Evolutionary conservation across 2,888 invertebrate species (phyloP).

Genomic region (Xylota sylvarum): DNA sequence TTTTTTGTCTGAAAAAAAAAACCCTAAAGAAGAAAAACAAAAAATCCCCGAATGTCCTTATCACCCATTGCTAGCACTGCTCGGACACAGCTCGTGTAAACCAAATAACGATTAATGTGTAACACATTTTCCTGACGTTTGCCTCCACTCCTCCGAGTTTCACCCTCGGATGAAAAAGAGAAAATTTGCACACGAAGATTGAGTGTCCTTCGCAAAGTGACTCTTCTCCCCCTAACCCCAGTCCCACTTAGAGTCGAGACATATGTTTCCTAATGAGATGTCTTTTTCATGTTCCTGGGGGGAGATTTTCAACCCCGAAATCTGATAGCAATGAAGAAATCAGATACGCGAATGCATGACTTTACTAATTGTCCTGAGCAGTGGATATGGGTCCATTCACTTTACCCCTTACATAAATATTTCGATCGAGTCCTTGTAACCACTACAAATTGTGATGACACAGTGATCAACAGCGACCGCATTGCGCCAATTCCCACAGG

Average conservation of each 20-base stretch:
- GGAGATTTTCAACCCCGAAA: conserved; percentile 49
- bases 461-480: conserved; percentile 30
- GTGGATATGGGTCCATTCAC: conserved; percentile 16
- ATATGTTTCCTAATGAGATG: conserved; percentile 84
- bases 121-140: conserved; percentile 83
- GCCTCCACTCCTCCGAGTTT: conserved; percentile 75
- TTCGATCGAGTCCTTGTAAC: conserved; percentile 46
- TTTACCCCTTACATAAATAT: conserved; percentile 32
- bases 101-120: conserved; percentile 78
- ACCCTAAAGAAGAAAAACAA: conserved; percentile 17
- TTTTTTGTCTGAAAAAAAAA: conserved; percentile 55
- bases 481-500: conserved; percentile 59
- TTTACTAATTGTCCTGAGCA: conserved; percentile 67
- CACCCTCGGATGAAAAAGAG: conserved; percentile 39
- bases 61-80: conserved; percentile 22
- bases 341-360: conserved; percentile 62
- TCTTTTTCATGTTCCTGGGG: conserved; percentile 78
- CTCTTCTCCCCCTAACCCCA: conserved; percentile 32
- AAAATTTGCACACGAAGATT: conserved; percentile 55
- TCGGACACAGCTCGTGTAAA: conserved; percentile 63
- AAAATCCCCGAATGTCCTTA: conserved; percentile 23
- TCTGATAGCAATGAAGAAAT: conserved; percentile 60
- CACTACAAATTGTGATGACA: conserved; percentile 62
- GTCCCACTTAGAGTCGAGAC: conserved; percentile 76
- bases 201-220: conserved; percentile 79